Conservation (phyloP, 1,140 invertebrate species). For the Schlechtendalia chinensis region DNA sequence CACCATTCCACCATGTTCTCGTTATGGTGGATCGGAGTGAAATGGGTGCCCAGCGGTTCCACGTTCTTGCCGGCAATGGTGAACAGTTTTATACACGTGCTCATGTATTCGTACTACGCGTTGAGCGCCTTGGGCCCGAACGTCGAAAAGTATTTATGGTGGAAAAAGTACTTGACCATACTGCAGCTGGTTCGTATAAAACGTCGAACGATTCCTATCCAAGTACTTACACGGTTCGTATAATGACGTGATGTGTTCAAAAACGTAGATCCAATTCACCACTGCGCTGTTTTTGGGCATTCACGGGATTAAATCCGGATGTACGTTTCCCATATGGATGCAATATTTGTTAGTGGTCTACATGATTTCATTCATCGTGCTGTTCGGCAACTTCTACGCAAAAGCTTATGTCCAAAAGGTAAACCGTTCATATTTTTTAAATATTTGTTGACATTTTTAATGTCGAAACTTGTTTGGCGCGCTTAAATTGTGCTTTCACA, state of each 20-base stretch:
- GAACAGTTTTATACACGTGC: constrained; percentile 82
- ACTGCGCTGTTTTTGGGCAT: constrained; percentile 78
- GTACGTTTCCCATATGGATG: constrained; percentile 91
- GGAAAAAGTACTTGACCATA: constrained; percentile 91
- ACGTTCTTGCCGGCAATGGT: constrained; percentile 84
- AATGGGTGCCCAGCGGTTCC: constrained; percentile 95
- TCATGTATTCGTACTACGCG: constrained; percentile 93
- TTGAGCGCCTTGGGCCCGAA: constrained; percentile 68
- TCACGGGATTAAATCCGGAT: constrained; percentile 78
- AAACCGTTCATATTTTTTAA: constrained; percentile 51
- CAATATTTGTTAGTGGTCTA: constrained; percentile 87
- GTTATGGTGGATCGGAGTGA: constrained; percentile 95
- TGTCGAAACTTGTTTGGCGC: too few species aligned
- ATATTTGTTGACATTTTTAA: too few species aligned
- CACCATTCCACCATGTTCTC: constrained; percentile 91
- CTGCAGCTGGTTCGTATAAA: constrained; percentile 65
- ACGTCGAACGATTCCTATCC: constrained; percentile 52
- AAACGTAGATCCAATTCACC: constrained; percentile 76
- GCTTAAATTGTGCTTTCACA: too few species aligned
- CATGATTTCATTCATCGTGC: constrained; percentile 84
- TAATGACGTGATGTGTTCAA: neutral
- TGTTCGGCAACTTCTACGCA: constrained; percentile 90
- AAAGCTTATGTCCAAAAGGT: constrained; percentile 77
- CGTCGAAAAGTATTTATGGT: constrained; percentile 78
- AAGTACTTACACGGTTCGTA: neutral